Conservation (phyloP, 92 coral and sea anemone species). For the Phenganax subtilis region DNA sequence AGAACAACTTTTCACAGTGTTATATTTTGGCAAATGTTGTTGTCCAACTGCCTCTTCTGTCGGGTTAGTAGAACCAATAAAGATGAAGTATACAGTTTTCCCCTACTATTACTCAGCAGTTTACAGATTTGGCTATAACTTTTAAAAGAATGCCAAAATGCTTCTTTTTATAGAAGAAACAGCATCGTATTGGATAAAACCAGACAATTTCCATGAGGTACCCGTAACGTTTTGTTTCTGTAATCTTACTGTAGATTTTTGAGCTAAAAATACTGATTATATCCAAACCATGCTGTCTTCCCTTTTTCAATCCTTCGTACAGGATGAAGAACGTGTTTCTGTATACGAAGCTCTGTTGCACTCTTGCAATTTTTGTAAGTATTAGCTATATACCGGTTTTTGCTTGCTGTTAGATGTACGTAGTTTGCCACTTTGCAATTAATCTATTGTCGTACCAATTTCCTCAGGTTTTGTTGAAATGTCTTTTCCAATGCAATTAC, state of each 20-base stretch:
- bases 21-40: slow-evolving; percentile 39
- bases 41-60: slow-evolving; percentile 37
- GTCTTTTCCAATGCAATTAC: slow-evolving; percentile 71
- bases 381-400: not conserved
- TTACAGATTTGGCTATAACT: not conserved
- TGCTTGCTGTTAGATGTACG: not conserved
- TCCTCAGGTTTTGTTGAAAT: slow-evolving; percentile 63
- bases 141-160: not conserved
- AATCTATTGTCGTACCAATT: not conserved
- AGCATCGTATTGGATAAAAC: slow-evolving; percentile 61
- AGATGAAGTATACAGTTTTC: not conserved
- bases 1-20: slow-evolving; percentile 38
- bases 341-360: slow-evolving; percentile 58
- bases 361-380: slow-evolving; percentile 58
- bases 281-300: not conserved
- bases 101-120: not conserved
- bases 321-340: slow-evolving; percentile 72
- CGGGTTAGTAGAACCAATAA: slow-evolving; percentile 34
- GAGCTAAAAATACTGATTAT: not conserved
- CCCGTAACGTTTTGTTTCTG: not conserved
- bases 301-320: not conserved
- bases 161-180: slow-evolving; percentile 58
- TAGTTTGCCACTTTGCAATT: not conserved
- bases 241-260: not conserved
- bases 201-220: slow-evolving; percentile 69